Percentiles rank a stretch among this genome's conserved stretches.
Conservation (phyloP, 2,797 vertebrate genomes). For the Balearica regulorum region DNA sequence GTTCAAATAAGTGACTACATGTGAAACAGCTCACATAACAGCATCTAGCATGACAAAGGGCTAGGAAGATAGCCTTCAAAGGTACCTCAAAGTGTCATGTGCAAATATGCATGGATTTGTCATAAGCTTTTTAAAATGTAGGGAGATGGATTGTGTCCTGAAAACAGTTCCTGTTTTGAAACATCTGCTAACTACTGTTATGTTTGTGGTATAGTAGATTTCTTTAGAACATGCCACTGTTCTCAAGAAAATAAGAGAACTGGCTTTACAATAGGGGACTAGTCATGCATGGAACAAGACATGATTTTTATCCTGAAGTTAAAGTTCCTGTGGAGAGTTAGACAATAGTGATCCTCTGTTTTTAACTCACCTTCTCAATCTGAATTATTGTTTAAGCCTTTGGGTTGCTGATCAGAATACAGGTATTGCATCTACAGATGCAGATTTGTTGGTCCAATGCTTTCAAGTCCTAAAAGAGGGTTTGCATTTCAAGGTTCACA, state of each 20-base stretch:
- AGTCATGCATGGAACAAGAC: not conserved
- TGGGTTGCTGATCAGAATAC: not conserved
- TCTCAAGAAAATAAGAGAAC: not conserved
- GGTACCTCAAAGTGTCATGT: not conserved
- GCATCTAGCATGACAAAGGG: not conserved
- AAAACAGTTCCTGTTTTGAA: not conserved
- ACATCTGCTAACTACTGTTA: not conserved
- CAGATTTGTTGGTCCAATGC: not conserved
- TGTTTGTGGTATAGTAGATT: not conserved
- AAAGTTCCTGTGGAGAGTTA: not conserved
- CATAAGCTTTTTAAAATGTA: not conserved
- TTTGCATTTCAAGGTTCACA: fast-evolving
- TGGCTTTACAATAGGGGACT: not conserved
- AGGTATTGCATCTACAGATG: not conserved
- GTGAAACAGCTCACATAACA: fast-evolving
- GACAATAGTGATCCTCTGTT: not conserved
- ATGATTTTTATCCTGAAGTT: not conserved
- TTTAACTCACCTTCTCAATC: not conserved
- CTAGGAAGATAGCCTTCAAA: not conserved
- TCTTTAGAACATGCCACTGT: not conserved
- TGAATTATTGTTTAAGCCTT: not conserved
- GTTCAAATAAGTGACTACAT: not conserved
- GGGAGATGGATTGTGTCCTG: not conserved
- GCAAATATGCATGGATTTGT: too few species aligned
- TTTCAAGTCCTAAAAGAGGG: not conserved